A percentile compares a stretch with the other conserved stretches of the same genome.
These are phyloP conservation scores for Incurvaria masculella DNA, from an alignment of 2,888 invertebrate genomes.

Conservation along the genomic window DNA sequence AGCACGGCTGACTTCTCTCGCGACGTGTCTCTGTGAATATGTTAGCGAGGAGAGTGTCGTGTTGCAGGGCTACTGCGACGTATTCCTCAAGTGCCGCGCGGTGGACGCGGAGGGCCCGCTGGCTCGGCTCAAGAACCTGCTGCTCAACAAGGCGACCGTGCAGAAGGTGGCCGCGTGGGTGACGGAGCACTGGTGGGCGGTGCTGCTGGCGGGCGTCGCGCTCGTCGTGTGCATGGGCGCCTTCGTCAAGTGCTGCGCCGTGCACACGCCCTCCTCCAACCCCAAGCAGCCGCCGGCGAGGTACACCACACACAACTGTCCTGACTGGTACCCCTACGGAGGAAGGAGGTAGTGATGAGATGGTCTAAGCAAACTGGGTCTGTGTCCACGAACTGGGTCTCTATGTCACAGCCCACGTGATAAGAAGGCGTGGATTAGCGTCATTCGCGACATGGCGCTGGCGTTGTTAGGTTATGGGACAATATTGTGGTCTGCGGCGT, in stretches of 20 bases:
- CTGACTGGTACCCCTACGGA: no score
- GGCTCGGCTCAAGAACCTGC: constrained; percentile 91
- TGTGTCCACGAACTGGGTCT: no score
- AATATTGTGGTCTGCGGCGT: no score
- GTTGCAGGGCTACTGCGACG: constrained; percentile 94
- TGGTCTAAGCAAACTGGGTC: no score
- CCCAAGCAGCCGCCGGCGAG: constrained; percentile 96
- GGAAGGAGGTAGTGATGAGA: no score
- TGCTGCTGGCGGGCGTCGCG: constrained; percentile 85
- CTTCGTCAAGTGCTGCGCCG: constrained; percentile 99
- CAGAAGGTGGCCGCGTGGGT: constrained; percentile 90
- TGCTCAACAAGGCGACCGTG: constrained; percentile 88
- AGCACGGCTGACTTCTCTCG: constrained; percentile 86
- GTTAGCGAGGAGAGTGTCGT: no score
- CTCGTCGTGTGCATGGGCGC: constrained; percentile 95
- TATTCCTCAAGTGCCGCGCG: constrained; percentile 96
- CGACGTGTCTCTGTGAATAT: no score
- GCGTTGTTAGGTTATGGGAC: no score
- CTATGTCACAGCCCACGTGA: no score
- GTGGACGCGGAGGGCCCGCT: constrained; percentile 99
- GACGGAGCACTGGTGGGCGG: constrained; percentile 94
- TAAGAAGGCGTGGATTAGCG: no score
- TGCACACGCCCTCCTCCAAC: constrained; percentile 98
- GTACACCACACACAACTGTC: no score
- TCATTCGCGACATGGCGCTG: no score